These are phyloP conservation scores for Myripristis jacobus DNA, from an alignment of 2,797 vertebrate genomes.

Conservation along the genomic window DNA sequence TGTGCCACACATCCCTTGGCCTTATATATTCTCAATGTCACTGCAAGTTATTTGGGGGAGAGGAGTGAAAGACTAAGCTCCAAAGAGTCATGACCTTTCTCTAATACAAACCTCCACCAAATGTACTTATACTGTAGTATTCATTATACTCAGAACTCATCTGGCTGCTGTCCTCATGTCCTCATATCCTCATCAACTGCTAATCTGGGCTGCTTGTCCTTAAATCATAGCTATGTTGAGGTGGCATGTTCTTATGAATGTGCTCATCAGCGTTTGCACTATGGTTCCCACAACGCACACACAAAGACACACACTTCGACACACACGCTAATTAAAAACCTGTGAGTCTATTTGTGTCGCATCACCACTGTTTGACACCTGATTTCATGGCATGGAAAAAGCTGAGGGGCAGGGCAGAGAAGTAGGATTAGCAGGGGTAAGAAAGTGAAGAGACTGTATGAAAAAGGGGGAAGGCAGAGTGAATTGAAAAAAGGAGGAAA, in stretches of 20 bases:
- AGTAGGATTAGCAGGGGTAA: constrained; percentile 15
- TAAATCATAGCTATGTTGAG: constrained; percentile 66
- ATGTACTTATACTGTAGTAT: constrained; percentile 13
- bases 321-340: constrained; percentile 71
- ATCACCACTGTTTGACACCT: constrained; percentile 60
- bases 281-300: constrained; percentile 55
- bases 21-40: constrained; percentile 49
- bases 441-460: constrained; percentile 22
- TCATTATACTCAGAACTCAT: constrained; percentile 36
- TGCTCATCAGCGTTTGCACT: constrained; percentile 54
- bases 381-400: constrained; percentile 44
- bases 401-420: constrained; percentile 16
- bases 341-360: constrained; percentile 51
- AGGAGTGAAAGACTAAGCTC: constrained; percentile 4
- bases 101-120: constrained; percentile 34
- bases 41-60: constrained; percentile 47
- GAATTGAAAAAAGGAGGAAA: constrained; percentile 27
- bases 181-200: constrained; percentile 41
- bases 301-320: constrained; percentile 47
- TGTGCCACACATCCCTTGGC: constrained; percentile 45
- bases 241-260: constrained; percentile 65
- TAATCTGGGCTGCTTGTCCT: constrained; percentile 60
- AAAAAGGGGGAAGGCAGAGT: constrained; percentile 20
- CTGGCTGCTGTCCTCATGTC: constrained; percentile 51
- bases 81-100: constrained; percentile 40